Conservation (phyloP, 2,888 invertebrate species). For the Philopedon plagiatum region DNA sequence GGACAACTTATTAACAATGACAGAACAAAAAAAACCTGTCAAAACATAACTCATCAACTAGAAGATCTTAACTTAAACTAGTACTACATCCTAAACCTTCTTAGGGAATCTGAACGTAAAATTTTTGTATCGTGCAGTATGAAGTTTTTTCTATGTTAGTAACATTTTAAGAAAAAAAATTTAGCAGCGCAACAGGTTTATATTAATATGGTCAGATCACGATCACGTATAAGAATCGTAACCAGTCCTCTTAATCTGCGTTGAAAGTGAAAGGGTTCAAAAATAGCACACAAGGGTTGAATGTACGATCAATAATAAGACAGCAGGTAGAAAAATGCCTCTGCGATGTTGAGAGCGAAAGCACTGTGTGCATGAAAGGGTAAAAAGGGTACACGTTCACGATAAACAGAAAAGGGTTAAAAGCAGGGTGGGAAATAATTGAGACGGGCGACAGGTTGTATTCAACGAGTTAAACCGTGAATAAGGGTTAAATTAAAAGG, state of each 20-base stretch:
- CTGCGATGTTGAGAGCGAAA: constrained; percentile 57
- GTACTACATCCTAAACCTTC: too few relatives aligned
- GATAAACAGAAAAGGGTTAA: constrained; percentile 46
- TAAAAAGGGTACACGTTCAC: constrained; percentile 52
- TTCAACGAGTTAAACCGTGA: constrained; percentile 33
- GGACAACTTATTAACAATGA: too few relatives aligned
- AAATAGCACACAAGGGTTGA: constrained; percentile 57
- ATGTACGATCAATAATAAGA: constrained; percentile 58
- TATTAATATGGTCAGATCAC: too few relatives aligned
- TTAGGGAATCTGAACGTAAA: too few relatives aligned
- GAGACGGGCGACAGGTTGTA: constrained; percentile 44
- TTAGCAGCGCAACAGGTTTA: too few relatives aligned
- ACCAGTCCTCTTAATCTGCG: constrained; percentile 19
- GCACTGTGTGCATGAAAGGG: constrained; percentile 50
- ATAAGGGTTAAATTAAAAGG: constrained; percentile 33
- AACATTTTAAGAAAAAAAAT: too few relatives aligned
- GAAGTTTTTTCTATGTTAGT: too few relatives aligned
- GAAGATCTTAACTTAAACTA: too few relatives aligned
- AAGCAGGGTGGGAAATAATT: constrained; percentile 47
- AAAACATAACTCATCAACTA: too few relatives aligned
- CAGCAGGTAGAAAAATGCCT: constrained; percentile 60
- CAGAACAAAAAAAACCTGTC: too few relatives aligned
- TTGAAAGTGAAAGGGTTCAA: constrained; percentile 54
- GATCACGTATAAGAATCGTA: too few relatives aligned
- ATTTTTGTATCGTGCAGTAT: background rate